These are phyloP conservation scores for Matsumurasca onukii DNA, from an alignment of 1,140 invertebrate species.

Conservation along the genomic window DNA sequence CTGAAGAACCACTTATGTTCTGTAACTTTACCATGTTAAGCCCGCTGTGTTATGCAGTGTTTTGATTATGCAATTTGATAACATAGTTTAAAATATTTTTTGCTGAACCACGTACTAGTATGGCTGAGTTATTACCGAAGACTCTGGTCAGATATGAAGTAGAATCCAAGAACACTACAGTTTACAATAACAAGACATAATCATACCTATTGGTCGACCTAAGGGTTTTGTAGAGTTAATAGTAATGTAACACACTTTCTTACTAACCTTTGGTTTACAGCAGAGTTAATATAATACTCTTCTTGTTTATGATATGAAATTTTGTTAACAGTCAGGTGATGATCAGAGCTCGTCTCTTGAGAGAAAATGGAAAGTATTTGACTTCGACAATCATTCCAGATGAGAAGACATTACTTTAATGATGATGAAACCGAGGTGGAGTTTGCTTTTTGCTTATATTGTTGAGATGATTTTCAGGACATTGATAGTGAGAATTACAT, in stretches of 20 bases:
- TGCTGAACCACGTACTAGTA: too few species aligned
- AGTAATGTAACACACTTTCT: neutral
- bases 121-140: too few species aligned
- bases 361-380: conserved; percentile 96
- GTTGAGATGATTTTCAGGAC: too few species aligned
- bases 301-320: too few species aligned
- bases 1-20: too few species aligned
- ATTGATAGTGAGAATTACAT: too few species aligned
- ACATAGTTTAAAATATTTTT: too few species aligned
- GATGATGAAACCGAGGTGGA: too few species aligned
- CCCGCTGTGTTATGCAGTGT: too few species aligned
- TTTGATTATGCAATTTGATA: too few species aligned
- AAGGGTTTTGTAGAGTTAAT: neutral
- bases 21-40: too few species aligned
- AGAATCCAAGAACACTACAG: neutral
- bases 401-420: conserved; percentile 95
- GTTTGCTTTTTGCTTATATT: too few species aligned
- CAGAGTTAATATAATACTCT: conserved; percentile 52
- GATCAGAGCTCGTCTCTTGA: conserved; percentile 85
- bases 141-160: conserved; percentile 1
- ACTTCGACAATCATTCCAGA: conserved; percentile 94
- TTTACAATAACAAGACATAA: neutral
- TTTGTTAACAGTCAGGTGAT: conserved; percentile 97
- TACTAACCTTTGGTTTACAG: neutral
- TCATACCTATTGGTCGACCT: neutral